A percentile compares a stretch with the other conserved stretches of the same genome.
Conservation (phyloP, 1,140 invertebrate genomes). For the Diachasmimorpha longicaudata region DNA sequence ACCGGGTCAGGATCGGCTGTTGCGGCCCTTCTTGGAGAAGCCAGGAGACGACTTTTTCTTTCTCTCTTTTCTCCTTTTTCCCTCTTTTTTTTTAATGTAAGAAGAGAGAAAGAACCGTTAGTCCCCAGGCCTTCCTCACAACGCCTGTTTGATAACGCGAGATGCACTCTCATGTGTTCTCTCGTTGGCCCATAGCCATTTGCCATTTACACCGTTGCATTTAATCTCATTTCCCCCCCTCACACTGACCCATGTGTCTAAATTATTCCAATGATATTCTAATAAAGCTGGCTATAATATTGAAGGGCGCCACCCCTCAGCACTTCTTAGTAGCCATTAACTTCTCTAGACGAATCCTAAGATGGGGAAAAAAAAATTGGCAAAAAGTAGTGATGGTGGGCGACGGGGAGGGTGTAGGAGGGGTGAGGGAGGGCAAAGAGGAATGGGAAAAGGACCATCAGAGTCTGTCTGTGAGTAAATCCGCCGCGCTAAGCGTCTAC, state of each 20-base stretch:
- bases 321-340: background rate
- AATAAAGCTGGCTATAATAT: background rate
- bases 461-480: background rate
- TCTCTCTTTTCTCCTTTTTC: background rate
- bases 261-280: slow-evolving; percentile 5
- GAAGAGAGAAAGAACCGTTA: slow-evolving; percentile 20
- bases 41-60: slow-evolving; percentile 11
- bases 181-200: background rate
- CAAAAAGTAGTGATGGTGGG: background rate
- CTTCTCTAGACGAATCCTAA: background rate
- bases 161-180: background rate
- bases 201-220: slow-evolving; percentile 8
- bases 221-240: background rate
- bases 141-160: slow-evolving; percentile 18
- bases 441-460: background rate
- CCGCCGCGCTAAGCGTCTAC: background rate
- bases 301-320: background rate
- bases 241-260: background rate
- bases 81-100: background rate
- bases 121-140: slow-evolving; percentile 20
- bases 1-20: background rate
- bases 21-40: slow-evolving; percentile 26
- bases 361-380: background rate
- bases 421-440: background rate
- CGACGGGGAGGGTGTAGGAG: background rate